Evolutionary conservation across 2,888 invertebrate species (phyloP).

Genomic region (Micropterix aruncella): DNA sequence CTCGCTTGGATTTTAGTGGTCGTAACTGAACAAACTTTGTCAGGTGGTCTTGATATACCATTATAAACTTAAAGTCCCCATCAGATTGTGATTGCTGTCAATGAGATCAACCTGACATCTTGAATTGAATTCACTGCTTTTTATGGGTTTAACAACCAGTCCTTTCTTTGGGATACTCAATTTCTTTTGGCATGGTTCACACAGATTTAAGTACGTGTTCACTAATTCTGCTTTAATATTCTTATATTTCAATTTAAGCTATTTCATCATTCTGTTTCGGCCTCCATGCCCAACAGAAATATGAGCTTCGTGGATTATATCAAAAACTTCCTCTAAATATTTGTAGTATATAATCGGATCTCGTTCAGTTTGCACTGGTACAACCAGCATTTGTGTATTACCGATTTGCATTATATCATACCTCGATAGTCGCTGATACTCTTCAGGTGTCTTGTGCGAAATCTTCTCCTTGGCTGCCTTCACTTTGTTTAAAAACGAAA

Average conservation of each 20-base stretch:
- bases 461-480: not conserved
- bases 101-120: slow-evolving; percentile 1
- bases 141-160: not conserved
- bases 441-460: not conserved
- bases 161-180: not conserved
- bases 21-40: slow-evolving; percentile 4
- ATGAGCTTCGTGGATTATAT: not conserved
- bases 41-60: slow-evolving; percentile 1
- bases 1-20: not conserved
- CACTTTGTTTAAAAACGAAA: not conserved
- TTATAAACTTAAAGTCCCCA: not conserved
- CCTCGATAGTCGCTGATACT: not conserved
- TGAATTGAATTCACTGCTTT: not conserved
- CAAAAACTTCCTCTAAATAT: not conserved
- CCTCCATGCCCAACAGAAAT: slow-evolving; percentile 1
- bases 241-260: not conserved
- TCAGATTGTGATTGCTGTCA: slow-evolving; percentile 1
- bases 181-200: not conserved
- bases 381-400: not conserved
- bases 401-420: not conserved
- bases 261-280: not conserved
- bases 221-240: not conserved
- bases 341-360: not conserved
- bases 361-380: not conserved
- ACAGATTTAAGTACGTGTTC: not conserved